These are phyloP conservation scores for Carassius carassius DNA, from an alignment of 2,113 vertebrate species.

Conservation along the genomic window DNA sequence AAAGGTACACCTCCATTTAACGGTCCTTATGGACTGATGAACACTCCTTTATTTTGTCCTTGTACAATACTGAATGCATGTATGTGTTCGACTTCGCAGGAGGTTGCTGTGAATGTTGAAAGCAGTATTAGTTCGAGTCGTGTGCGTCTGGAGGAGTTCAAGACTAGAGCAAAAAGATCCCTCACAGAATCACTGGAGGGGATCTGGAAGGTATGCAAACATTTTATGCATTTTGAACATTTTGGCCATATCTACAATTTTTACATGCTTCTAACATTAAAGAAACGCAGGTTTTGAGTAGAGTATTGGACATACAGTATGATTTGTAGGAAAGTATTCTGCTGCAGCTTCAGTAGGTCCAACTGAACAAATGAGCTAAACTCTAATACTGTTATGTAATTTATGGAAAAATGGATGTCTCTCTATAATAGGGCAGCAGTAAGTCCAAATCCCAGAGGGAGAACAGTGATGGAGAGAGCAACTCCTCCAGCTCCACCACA, in stretches of 20 bases:
- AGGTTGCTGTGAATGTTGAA: slow-evolving; percentile 75
- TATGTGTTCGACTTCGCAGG: slow-evolving; percentile 58
- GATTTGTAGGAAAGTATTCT: background rate
- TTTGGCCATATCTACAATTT: no score
- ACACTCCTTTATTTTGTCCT: background rate
- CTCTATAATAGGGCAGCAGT: slow-evolving; percentile 78
- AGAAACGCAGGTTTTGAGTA: no score
- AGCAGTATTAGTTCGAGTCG: slow-evolving; percentile 77
- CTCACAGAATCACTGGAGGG: slow-evolving; percentile 92
- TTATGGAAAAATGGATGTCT: background rate
- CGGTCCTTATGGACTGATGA: background rate
- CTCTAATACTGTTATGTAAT: background rate
- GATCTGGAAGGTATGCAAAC: slow-evolving; percentile 78
- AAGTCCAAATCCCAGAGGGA: slow-evolving; percentile 79
- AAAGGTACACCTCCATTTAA: slow-evolving; percentile 70
- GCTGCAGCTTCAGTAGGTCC: no score
- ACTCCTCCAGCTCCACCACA: slow-evolving; percentile 68
- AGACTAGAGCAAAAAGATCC: slow-evolving; percentile 89
- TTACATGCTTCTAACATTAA: no score
- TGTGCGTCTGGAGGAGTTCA: slow-evolving; percentile 89
- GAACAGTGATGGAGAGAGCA: slow-evolving; percentile 73
- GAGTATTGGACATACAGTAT: background rate
- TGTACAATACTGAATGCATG: background rate
- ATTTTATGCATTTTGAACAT: background rate
- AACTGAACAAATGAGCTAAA: no score